Evolutionary conservation across 2,888 invertebrate species (phyloP).

Genomic region (Tiliacea citrago): DNA sequence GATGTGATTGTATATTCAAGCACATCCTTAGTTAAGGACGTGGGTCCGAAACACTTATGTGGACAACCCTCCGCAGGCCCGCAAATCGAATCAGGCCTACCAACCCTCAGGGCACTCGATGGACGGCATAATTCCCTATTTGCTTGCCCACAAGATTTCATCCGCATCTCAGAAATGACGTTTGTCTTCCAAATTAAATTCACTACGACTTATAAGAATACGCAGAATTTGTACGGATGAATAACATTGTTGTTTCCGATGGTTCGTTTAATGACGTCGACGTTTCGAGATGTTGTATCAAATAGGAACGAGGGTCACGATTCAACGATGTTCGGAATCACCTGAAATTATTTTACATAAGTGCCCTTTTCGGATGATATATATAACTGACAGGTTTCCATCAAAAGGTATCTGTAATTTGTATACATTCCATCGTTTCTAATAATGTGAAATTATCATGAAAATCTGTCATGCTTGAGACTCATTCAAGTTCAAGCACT

Average conservation of each 20-base stretch:
- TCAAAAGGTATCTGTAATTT: background rate
- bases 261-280: conserved; percentile 35
- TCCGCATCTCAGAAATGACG: conserved; percentile 50
- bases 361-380: background rate
- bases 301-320: conserved; percentile 2
- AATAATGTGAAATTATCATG: background rate
- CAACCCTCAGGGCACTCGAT: conserved; percentile 64
- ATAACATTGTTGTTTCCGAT: conserved; percentile 21
- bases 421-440: background rate
- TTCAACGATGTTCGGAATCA: conserved; percentile 11
- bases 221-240: conserved; percentile 17
- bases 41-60: conserved; percentile 72
- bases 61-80: conserved; percentile 67
- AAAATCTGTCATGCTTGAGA: background rate
- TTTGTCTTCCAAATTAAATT: conserved; percentile 58
- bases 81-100: conserved; percentile 73
- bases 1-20: conserved; percentile 73
- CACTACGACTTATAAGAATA: conserved; percentile 37
- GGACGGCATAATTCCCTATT: conserved; percentile 70
- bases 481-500: conserved; percentile 1
- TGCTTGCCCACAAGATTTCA: conserved; percentile 66
- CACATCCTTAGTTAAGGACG: conserved; percentile 69
- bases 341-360: background rate
- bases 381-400: conserved; percentile 8
- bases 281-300: conserved; percentile 16